Evolutionary conservation across 2,888 invertebrate species (phyloP).

Genomic region (Pyrochroa serraticornis): DNA sequence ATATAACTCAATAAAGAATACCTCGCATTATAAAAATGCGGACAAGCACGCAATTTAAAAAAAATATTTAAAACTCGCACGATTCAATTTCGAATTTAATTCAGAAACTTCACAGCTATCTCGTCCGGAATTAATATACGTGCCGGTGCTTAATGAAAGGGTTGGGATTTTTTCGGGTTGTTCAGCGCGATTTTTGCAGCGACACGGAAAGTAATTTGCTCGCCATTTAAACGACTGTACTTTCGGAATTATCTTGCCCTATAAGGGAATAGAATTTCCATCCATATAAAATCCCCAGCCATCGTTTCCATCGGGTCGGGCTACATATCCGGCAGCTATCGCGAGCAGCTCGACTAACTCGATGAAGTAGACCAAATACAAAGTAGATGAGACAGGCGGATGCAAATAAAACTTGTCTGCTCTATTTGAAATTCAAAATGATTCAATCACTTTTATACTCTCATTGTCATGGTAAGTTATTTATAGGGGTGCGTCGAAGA

Average conservation of each 20-base stretch:
- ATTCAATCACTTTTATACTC: slow-evolving; percentile 48
- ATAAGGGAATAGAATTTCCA: slow-evolving; percentile 22
- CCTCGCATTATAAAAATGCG: too few species aligned
- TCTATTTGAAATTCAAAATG: slow-evolving; percentile 53
- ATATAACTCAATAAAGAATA: too few species aligned
- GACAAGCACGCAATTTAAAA: too few species aligned
- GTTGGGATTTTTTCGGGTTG: neutral
- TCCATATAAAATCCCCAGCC: slow-evolving; percentile 34
- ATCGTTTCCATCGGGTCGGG: slow-evolving; percentile 20
- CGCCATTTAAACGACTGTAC: slow-evolving; percentile 11
- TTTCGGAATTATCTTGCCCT: slow-evolving; percentile 15
- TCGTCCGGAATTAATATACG: too few species aligned
- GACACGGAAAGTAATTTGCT: slow-evolving; percentile 8
- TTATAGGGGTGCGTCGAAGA: slow-evolving; percentile 1
- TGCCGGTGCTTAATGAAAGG: too few species aligned
- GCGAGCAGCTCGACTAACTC: slow-evolving; percentile 49
- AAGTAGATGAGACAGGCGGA: slow-evolving; percentile 55
- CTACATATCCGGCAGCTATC: slow-evolving; percentile 42
- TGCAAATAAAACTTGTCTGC: slow-evolving; percentile 53
- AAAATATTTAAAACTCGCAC: too few species aligned
- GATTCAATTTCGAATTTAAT: too few species aligned
- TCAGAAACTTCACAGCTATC: too few species aligned
- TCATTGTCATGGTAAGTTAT: slow-evolving; percentile 43
- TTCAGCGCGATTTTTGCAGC: neutral
- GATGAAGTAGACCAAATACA: slow-evolving; percentile 54